Conservation (phyloP, 2,888 invertebrate genomes). For the Orthosia cruda region DNA sequence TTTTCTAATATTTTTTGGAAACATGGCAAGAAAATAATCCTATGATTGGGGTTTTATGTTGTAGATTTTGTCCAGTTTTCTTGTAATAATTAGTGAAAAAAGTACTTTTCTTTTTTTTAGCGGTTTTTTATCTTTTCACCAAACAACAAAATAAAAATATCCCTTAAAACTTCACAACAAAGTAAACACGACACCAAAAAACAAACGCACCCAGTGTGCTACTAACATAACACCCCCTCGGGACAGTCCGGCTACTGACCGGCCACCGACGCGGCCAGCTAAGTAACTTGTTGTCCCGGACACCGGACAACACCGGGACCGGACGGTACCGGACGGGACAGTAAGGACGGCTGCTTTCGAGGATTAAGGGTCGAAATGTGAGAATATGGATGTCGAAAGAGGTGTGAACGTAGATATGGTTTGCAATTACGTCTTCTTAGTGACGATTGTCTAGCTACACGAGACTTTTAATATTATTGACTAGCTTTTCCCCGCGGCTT, state of each 20-base stretch:
- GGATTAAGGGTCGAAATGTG: conserved; percentile 24
- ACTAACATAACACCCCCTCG: conserved; percentile 40
- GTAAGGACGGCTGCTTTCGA: conserved; percentile 42
- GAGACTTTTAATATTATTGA: too few relatives aligned
- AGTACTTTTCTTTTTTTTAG: neutral
- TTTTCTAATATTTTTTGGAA: too few relatives aligned
- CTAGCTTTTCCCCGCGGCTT: too few relatives aligned
- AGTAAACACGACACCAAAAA: neutral
- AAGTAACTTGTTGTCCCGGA: conserved; percentile 67
- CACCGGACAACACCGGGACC: conserved; percentile 66
- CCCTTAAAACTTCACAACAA: neutral
- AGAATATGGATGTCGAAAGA: neutral
- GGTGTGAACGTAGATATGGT: neutral
- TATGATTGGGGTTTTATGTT: too few relatives aligned
- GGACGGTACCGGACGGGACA: conserved; percentile 47
- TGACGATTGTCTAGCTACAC: neutral
- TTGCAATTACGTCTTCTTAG: neutral
- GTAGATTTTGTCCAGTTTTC: too few relatives aligned
- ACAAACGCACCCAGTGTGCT: conserved; percentile 12
- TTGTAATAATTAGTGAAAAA: neutral
- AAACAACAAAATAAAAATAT: neutral
- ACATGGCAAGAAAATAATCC: too few relatives aligned
- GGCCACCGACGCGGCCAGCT: conserved; percentile 45
- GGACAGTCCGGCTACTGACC: conserved; percentile 53
- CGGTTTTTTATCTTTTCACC: neutral